A percentile compares a stretch with the other conserved stretches of the same genome.
phyloP scores from a whole-genome alignment of 1,140 invertebrate genomes.

The Agraylea sexmaculata region DNA sequence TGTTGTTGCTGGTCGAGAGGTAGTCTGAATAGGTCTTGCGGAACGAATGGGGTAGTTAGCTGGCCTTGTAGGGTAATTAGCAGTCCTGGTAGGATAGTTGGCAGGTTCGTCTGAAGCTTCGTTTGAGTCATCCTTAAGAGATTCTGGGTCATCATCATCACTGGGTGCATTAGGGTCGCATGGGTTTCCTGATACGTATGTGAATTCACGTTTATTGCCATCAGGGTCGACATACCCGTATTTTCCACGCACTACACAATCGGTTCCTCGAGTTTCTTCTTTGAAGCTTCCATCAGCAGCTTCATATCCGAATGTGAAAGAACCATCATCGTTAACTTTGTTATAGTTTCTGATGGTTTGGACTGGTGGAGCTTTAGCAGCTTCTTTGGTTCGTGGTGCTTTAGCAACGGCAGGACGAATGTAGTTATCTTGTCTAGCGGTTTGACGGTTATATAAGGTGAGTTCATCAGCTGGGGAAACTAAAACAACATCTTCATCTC shows the following conservation, averaged over 20 bases:
- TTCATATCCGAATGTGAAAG: constrained; percentile 76
- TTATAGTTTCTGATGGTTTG: constrained; percentile 71
- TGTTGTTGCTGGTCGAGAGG: constrained; percentile 46
- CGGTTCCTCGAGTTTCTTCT: constrained; percentile 72
- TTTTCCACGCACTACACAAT: constrained; percentile 77
- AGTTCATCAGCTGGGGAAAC: constrained; percentile 31
- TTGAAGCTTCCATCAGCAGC: constrained; percentile 84
- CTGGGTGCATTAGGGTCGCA: constrained; percentile 66
- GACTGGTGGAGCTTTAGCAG: constrained; percentile 55
- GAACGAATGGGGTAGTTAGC: constrained; percentile 29
- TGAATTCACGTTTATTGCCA: constrained; percentile 77
- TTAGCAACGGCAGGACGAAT: constrained; percentile 16
- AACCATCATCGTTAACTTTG: constrained; percentile 73
- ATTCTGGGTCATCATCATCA: constrained; percentile 45
- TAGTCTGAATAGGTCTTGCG: constrained; percentile 26
- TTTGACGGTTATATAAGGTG: constrained; percentile 28
- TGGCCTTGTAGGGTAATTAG: constrained; percentile 30
- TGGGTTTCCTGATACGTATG: constrained; percentile 83
- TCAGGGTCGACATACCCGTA: constrained; percentile 83
- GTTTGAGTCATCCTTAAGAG: constrained; percentile 33
- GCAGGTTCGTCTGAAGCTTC: constrained; percentile 49
- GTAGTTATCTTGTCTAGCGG: constrained; percentile 25
- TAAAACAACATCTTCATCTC: constrained; percentile 29
- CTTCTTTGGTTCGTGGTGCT: constrained; percentile 41
- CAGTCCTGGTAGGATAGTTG: constrained; percentile 51